Evolutionary conservation across 2,113 vertebrate genomes (phyloP).

Genomic region (Cynocephalus volans): DNA sequence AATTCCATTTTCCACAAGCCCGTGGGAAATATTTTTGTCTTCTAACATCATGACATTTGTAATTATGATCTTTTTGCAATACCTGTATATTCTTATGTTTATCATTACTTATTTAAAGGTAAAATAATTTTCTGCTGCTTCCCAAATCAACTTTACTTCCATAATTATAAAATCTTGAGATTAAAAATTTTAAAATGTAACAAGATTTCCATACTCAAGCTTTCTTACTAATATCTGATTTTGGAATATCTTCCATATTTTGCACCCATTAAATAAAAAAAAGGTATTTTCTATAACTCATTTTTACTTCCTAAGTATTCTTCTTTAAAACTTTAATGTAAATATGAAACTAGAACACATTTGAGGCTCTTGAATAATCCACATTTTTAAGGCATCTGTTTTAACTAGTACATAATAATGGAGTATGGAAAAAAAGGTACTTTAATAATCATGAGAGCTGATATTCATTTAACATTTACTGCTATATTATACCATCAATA

Average conservation of each 20-base stretch:
- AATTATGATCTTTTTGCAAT: neutral
- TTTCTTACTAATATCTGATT: neutral
- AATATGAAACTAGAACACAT: neutral
- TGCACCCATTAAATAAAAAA: neutral
- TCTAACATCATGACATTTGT: neutral
- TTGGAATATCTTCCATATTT: neutral
- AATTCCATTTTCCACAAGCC: neutral
- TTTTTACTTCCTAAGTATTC: neutral
- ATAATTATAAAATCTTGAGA: neutral
- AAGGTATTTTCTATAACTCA: neutral
- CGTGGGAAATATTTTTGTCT: neutral
- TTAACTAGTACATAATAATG: neutral
- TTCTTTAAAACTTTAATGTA: neutral
- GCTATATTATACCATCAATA: neutral
- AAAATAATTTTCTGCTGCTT: neutral
- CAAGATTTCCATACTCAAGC: neutral
- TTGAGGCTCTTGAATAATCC: neutral
- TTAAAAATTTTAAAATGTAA: neutral
- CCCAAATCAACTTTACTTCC: neutral
- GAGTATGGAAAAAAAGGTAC: neutral
- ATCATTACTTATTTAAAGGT: neutral
- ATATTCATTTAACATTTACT: neutral
- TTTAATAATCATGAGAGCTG: neutral
- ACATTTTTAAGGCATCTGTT: neutral
- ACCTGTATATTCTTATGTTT: neutral